A percentile compares a stretch with the other conserved stretches of the same genome.
phyloP scores from a whole-genome alignment of 2,888 invertebrate species.

The Campoplex nolae region DNA sequence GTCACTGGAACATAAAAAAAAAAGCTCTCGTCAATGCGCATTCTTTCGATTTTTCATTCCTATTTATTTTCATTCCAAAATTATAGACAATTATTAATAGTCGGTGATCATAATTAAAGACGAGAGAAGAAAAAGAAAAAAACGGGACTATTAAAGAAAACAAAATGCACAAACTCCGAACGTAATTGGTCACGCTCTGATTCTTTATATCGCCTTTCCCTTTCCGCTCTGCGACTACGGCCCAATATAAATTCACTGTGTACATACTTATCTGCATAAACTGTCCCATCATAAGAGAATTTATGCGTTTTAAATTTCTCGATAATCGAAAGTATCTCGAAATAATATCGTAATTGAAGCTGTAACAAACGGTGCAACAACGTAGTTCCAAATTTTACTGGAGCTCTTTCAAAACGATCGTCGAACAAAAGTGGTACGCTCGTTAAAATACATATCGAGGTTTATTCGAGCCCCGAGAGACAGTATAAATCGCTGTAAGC shows the following conservation, averaged over 20 bases:
- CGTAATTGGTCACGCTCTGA: slow-evolving; percentile 68
- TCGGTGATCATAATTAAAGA: slow-evolving; percentile 11
- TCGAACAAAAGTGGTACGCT: slow-evolving; percentile 49
- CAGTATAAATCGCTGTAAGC: neutral
- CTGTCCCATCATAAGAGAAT: neutral
- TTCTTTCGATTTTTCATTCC: neutral
- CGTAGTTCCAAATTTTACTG: slow-evolving; percentile 34
- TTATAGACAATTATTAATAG: slow-evolving; percentile 2
- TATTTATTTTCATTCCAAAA: neutral
- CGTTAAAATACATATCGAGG: slow-evolving; percentile 31
- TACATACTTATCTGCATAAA: neutral
- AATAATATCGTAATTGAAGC: neutral
- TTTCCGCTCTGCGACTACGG: slow-evolving; percentile 61
- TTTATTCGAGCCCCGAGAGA: neutral
- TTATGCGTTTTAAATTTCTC: neutral
- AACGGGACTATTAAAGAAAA: slow-evolving; percentile 35
- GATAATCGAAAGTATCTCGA: slow-evolving; percentile 2
- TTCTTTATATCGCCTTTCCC: slow-evolving; percentile 64
- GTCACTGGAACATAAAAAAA: slow-evolving; percentile 60
- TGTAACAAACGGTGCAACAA: slow-evolving; percentile 1
- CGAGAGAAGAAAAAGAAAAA: neutral
- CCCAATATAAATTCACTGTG: slow-evolving; percentile 9
- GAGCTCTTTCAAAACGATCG: slow-evolving; percentile 12
- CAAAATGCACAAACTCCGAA: slow-evolving; percentile 55
- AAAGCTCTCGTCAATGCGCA: neutral